Percentiles rank a stretch among this genome's conserved stretches.
Conservation (phyloP, 2,797 vertebrate species). For the Bothrops alternatus region DNA sequence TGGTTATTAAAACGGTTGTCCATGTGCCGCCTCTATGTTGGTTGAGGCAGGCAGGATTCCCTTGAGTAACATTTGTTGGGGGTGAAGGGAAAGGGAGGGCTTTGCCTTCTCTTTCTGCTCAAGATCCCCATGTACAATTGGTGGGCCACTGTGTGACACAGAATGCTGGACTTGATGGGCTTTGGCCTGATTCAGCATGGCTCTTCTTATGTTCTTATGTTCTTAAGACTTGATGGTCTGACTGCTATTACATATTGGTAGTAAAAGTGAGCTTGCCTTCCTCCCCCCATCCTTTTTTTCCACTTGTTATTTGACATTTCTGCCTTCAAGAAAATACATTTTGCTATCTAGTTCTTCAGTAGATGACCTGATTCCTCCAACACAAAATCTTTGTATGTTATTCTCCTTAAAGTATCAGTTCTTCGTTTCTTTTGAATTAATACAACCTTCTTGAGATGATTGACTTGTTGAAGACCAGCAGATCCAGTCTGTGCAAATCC, state of each 20-base stretch:
- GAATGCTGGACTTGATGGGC: too few relatives aligned
- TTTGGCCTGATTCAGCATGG: too few relatives aligned
- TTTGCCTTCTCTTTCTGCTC: too few relatives aligned
- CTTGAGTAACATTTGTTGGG: too few relatives aligned
- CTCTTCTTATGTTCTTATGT: too few relatives aligned
- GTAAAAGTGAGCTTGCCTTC: background rate
- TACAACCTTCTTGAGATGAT: background rate
- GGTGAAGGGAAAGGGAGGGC: too few relatives aligned
- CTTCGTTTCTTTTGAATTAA: background rate
- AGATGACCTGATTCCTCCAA: background rate
- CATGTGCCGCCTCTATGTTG: too few relatives aligned
- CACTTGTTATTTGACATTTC: background rate
- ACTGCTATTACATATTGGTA: background rate
- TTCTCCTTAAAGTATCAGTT: background rate
- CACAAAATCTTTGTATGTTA: background rate
- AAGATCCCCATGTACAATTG: too few relatives aligned
- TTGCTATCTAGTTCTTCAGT: background rate
- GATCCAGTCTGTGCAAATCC: background rate
- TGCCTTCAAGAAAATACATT: background rate
- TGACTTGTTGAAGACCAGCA: background rate
- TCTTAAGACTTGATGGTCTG: background rate
- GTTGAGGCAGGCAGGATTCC: too few relatives aligned
- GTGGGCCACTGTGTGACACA: too few relatives aligned
- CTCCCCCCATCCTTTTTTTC: accelerated
- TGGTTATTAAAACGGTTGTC: too few relatives aligned